Base-by-base conservation (phyloP, 1,140 invertebrate species). In the Ceratosolen fusciceps region DNA sequence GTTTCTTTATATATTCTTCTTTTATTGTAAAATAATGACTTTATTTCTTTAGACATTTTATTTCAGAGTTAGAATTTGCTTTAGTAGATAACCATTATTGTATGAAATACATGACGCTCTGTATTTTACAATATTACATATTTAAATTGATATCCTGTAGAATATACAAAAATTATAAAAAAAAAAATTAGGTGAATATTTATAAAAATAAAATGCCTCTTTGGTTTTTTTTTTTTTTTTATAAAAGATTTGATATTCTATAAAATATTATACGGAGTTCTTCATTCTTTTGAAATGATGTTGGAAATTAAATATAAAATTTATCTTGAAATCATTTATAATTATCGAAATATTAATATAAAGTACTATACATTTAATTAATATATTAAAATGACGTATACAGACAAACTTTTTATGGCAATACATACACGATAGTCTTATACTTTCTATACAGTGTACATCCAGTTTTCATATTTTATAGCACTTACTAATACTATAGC, bases 381-480 rank as follows among this genome's bases (percentile, higher is more conserved):
- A 65, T n/a, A n/a, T n/a, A 65, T 37, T n/a, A 65, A 37, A 37
- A 37, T 37, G 29, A 21, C 31, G 31, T 65, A 65, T 47, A 70
- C 26, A 71, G 24, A 71, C 26, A 71, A 37, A 43, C 47, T 68
- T 47, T 68, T 68, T 10, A 43, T 39, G 37, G 39, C 54, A 54
- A 73, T 14, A 52, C n/a, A 47, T 65, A 37, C 37, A 26, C 29
- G 24, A 79, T 79, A 79, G 74, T 60, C 49, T 65, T 65, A 68
- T 79, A 68, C 67, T 71, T 71, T 70, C 29, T 68, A 77, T 68
- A 39, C 31, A 77, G 52, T 62, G 24, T 65, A 78, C 76, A 74
- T 79, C 10, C 29, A 79, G 43, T 29, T 49, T 56, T 58, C n/a
- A 52, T 77, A 79, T 56, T 68, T 29, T 52, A 56, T 68, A 31